Evolutionary conservation across 2,797 vertebrate genomes (phyloP).

Genomic region (Numenius phaeopus): DNA sequence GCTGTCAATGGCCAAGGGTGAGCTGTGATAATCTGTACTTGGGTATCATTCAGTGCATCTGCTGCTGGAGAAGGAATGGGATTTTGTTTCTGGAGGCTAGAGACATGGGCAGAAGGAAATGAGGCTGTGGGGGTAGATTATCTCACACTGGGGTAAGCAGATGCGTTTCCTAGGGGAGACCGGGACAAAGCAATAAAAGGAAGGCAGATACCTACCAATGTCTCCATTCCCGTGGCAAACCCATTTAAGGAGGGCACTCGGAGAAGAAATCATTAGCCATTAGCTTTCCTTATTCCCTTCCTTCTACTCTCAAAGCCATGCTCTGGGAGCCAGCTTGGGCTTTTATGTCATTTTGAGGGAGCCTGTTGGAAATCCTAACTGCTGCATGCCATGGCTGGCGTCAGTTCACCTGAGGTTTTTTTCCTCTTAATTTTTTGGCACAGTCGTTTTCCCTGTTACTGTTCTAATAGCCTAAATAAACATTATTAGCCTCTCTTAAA

Average conservation of each 20-base stretch:
- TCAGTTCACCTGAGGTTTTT: not conserved
- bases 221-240: not conserved
- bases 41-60: not conserved
- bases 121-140: not conserved
- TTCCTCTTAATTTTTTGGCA: not conserved
- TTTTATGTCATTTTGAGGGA: not conserved
- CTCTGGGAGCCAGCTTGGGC: not conserved
- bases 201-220: not conserved
- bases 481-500: not conserved
- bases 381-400: not conserved
- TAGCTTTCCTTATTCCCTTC: not conserved
- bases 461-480: not conserved
- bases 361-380: not conserved
- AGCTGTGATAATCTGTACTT: not conserved
- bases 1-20: not conserved
- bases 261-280: not conserved
- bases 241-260: not conserved
- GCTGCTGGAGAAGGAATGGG: not conserved
- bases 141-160: rapidly evolving
- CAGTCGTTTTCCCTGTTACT: not conserved
- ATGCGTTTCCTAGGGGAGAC: not conserved
- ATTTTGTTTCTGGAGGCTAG: not conserved
- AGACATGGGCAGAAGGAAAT: not conserved
- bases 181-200: not conserved
- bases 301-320: not conserved